Evolutionary conservation across 2,113 vertebrate species (phyloP), one percentile per base, ranked within the genome.

Genomic region (Larimichthys crocea): DNA sequence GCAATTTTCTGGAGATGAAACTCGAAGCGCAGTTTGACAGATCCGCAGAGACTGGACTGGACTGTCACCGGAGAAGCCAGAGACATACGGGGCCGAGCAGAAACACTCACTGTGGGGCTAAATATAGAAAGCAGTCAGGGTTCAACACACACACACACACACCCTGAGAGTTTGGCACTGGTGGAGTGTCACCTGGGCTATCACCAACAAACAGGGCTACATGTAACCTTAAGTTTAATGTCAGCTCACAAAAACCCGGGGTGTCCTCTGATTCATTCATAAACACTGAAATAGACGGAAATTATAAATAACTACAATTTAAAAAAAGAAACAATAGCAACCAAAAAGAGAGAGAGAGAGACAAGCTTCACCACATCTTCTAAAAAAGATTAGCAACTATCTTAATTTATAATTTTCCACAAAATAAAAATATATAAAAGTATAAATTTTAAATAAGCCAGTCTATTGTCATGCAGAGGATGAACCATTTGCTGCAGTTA

Each of bases 61-160:
- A 42, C 76, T 90, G 92, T 72, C 75, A 92, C 86, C 65, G 60
- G 92, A 93, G 91, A 87, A 73, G 66, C 14, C 76, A 2, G 22
- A 64, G 84, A 82, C 86, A 86, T 75, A 52, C 76, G 74, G 72
- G 70, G 50, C 73, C 14, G 0, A 40, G 53, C 40, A 52, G 49
- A 56, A 56, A 74, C 81, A 35, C 70, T 75, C 82, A 35, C 44
- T 35, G 44, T 8, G 17, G 2, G 8, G 3, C 91, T 91, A 93
- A 93, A 92, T 83, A 81, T 93, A 94, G 86, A 85, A 74, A 49
- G 3, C 63, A 80, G 79, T 56, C 70, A 87, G 48, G 73, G 61
- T 49, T 72, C 71, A 78, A 73, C 80, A 62, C 40, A 70, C 74
- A 3, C 70, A 59, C 65, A 11, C 3, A 44, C 44, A 70, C 80